Evolutionary conservation across 1,140 invertebrate genomes (phyloP), one percentile per base, ranked within the genome.

Genomic region (Heliconius melpomene): DNA sequence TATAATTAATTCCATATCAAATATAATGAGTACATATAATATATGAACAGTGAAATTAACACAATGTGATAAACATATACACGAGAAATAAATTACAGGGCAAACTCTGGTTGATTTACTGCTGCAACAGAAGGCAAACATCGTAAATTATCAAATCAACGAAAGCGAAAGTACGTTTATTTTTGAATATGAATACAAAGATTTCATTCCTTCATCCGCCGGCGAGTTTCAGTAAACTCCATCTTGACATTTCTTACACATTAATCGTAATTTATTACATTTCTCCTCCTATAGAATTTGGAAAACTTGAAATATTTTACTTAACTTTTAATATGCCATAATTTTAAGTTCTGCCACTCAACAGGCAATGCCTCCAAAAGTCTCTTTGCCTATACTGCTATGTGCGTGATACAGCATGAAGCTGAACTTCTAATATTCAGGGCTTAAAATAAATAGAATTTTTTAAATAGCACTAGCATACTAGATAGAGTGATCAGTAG

Each of bases 131-230:
- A 82, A 72, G 81, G 83, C 83, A 85, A 85, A 85, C 84, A 85
- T 83, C 82, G 84, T 85, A 85, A 85, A 85, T 85, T 84, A 82
- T 82, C 79, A 83, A 85, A 85, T 85, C 82, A 85, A 74, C 78
- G 72, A 79, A 83, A 57, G 75, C 50, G 72, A 79, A 82, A 84
- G 77, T 72, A 81, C 60, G 75, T 80, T 77, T 60, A 76, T 71
- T 77, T 81, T 81, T 81, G 77, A 78, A 81, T 78, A 78, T 78
- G 77, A 80, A 80, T 81, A 81, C 32, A 66, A 73, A 70, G 72
- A 38, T 46, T 74, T 66, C 72, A 16, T 80, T 77, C 79, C 32
- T 38, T 40, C 75, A 36, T 52, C 18, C 75, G 18, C 32, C 70
- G 32, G 8, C 11, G 75, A 71, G 38, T 71, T 71, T 77, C 40